These are phyloP conservation scores for Anorthoa munda DNA, from an alignment of 2,888 invertebrate genomes.

Conservation along the genomic window DNA sequence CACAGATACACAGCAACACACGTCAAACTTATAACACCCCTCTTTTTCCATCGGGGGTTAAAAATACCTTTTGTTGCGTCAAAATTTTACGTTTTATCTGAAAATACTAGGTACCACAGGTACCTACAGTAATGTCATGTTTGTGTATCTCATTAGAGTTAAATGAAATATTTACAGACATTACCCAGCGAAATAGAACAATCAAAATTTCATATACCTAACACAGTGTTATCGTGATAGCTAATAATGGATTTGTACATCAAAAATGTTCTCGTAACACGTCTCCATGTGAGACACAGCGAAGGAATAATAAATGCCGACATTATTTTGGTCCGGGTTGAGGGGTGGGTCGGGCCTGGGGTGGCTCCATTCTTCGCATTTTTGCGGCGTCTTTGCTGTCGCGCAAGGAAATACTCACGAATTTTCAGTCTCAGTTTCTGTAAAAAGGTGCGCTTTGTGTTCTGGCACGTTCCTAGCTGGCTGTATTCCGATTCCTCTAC, in stretches of 20 bases:
- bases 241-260: conserved; percentile 69
- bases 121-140: conserved; percentile 11
- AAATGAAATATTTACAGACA: conserved; percentile 60
- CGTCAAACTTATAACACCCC: too few species aligned
- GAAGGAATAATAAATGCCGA: conserved; percentile 73
- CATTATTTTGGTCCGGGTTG: conserved; percentile 71
- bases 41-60: too few species aligned
- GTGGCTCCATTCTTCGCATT: conserved; percentile 78
- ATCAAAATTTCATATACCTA: conserved; percentile 51
- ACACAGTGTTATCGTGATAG: conserved; percentile 63
- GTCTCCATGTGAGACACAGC: conserved; percentile 65
- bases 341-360: conserved; percentile 62
- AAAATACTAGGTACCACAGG: conserved; percentile 3
- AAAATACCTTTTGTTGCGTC: neutral
- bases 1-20: too few species aligned
- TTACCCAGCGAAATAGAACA: conserved; percentile 27
- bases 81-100: neutral
- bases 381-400: conserved; percentile 80
- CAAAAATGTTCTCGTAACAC: conserved; percentile 68
- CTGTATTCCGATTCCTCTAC: conserved; percentile 77
- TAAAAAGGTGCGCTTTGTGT: conserved; percentile 82
- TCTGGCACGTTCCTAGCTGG: conserved; percentile 73
- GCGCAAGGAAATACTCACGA: conserved; percentile 77
- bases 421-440: conserved; percentile 77
- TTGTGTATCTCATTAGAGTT: conserved; percentile 33